phyloP scores from a whole-genome alignment of 2,113 vertebrate species.

The Clarias batrachus region DNA sequence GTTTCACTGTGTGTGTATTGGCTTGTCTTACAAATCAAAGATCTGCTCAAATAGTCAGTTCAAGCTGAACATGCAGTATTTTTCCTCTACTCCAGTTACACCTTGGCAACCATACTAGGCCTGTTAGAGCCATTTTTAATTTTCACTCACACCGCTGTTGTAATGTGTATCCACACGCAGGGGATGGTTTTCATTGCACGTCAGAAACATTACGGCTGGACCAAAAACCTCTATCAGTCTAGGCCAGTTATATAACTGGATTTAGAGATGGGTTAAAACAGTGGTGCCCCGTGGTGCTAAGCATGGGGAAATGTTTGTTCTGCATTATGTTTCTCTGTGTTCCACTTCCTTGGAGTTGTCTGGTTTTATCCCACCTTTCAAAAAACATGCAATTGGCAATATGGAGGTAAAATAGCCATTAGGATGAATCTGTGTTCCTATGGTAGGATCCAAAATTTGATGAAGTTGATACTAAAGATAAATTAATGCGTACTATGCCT shows the following conservation, averaged over 20 bases:
- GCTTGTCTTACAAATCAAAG: neutral
- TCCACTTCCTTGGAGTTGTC: neutral
- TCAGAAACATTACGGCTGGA: neutral
- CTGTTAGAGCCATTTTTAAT: conserved; percentile 13
- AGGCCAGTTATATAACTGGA: neutral
- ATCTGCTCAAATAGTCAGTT: conserved; percentile 1
- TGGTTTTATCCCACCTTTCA: neutral
- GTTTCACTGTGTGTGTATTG: neutral
- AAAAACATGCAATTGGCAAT: neutral
- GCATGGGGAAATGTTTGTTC: neutral
- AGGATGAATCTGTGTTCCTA: neutral
- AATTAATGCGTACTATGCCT: neutral
- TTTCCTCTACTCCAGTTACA: conserved; percentile 14
- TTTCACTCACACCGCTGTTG: neutral
- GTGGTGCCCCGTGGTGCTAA: neutral
- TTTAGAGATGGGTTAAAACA: neutral
- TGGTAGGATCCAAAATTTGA: neutral
- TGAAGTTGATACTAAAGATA: neutral
- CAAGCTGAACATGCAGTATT: conserved; percentile 23
- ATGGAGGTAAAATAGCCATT: neutral
- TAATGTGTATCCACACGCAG: neutral
- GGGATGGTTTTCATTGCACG: neutral
- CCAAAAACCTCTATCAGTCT: conserved; percentile 1
- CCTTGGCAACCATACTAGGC: neutral
- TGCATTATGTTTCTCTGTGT: neutral